Evolutionary conservation across 2,888 invertebrate genomes (phyloP), one percentile per base, ranked within the genome.

Genomic region (Desoria tigrina): DNA sequence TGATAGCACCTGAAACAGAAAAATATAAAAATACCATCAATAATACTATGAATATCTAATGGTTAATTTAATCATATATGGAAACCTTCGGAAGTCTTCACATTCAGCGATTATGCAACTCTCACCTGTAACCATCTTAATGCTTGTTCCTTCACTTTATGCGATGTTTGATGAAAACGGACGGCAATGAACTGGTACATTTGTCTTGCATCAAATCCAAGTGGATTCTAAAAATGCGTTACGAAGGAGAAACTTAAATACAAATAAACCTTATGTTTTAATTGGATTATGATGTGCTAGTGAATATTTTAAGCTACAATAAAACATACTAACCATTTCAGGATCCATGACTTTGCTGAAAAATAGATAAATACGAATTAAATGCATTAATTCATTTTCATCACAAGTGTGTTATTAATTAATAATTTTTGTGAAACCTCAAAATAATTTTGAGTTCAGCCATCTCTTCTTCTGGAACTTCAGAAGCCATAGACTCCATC

Each of bases 401-500:
- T n/a, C n/a, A n/a, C n/a, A n/a, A n/a, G n/a, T n/a, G n/a, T n/a
- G n/a, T n/a, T n/a, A n/a, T n/a, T n/a, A n/a, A n/a, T n/a, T n/a
- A n/a, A n/a, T n/a, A n/a, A n/a, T n/a, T 57, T 9, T 18, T 16
- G 42, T 14, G 27, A 27, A 16, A 45, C 87, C 86, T 86, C 42
- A 89, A 83, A 37, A 92, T 86, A 70, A 92, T 88, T 81, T 92
- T 90, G 18, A 95, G 81, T 78, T 94, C 93, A 32, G 32, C 32
- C 32, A 32, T 32, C 32, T 32, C 32, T 32, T 32, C 32, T 79
- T 93, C 91, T 0, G 92, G 91, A 0, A 94, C 92, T 78, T 94
- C 93, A 68, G 90, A 90, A 58, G 92, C 92, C 74, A 99, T 93
- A 0, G 96, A 94, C 81, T 97, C 96, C 89, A 99, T 90, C 99